phyloP scores from a whole-genome alignment of 2,888 invertebrate genomes.

The Deroplatys truncata region DNA sequence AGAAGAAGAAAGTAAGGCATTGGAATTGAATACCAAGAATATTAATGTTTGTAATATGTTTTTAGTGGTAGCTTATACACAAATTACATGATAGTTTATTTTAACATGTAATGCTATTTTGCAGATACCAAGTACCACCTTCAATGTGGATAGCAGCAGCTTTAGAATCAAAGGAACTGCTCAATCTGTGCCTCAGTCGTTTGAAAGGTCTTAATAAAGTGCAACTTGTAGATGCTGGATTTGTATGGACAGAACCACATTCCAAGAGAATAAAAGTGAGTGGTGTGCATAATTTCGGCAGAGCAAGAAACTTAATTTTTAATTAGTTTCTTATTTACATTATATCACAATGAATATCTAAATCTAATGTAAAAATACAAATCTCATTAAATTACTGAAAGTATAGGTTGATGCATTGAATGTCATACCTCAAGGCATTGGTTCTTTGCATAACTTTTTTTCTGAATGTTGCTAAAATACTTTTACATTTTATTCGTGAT shows the following conservation, averaged over 20 bases:
- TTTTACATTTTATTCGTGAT: too few relatives aligned
- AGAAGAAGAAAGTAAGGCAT: too few relatives aligned
- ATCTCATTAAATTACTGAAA: too few relatives aligned
- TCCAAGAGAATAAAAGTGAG: slow-evolving; percentile 90
- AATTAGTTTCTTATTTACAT: neutral
- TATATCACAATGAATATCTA: neutral
- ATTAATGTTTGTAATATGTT: too few relatives aligned
- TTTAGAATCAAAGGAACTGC: slow-evolving; percentile 86
- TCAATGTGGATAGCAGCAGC: slow-evolving; percentile 79
- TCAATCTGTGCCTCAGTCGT: slow-evolving; percentile 87
- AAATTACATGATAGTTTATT: too few relatives aligned
- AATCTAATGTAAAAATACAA: too few relatives aligned
- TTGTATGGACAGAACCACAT: slow-evolving; percentile 99
- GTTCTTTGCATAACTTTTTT: too few relatives aligned
- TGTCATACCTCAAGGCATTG: too few relatives aligned
- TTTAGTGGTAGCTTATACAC: too few relatives aligned
- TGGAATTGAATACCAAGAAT: too few relatives aligned
- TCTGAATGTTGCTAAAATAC: too few relatives aligned
- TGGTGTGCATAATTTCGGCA: neutral
- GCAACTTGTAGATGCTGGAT: slow-evolving; percentile 91
- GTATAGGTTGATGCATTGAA: too few relatives aligned
- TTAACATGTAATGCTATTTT: neutral
- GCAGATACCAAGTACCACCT: slow-evolving; percentile 85
- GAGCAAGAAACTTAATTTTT: neutral
- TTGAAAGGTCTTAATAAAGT: slow-evolving; percentile 85